phyloP scores from a whole-genome alignment of 1,140 invertebrate species.

The Chironomus striatipennis region DNA sequence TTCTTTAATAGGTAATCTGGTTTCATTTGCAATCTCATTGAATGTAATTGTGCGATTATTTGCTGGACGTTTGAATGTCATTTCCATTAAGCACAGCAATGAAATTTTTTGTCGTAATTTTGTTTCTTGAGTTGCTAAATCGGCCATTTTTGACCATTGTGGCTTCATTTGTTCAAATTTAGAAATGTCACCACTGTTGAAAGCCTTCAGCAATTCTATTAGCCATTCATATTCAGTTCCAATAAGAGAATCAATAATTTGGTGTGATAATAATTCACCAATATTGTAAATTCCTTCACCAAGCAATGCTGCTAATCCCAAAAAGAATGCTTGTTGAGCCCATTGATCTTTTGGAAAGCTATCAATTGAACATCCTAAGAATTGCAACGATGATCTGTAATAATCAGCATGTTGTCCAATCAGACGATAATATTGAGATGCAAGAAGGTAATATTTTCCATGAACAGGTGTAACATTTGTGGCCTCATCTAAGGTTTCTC shows the following conservation, averaged over 20 bases:
- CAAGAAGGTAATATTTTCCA: conserved; percentile 89
- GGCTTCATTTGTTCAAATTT: conserved; percentile 75
- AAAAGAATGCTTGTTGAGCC: conserved; percentile 77
- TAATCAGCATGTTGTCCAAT: conserved; percentile 49
- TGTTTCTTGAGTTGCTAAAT: conserved; percentile 76
- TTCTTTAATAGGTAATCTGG: conserved; percentile 70
- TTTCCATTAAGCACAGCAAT: conserved; percentile 93
- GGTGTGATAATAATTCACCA: conserved; percentile 92
- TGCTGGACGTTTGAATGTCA: conserved; percentile 65
- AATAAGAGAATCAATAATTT: conserved; percentile 78
- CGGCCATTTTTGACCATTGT: conserved; percentile 73
- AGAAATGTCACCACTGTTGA: conserved; percentile 84
- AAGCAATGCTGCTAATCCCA: conserved; percentile 86
- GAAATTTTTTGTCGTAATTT: conserved; percentile 88
- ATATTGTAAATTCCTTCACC: conserved; percentile 97
- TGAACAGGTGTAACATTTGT: conserved; percentile 91
- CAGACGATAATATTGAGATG: conserved; percentile 77
- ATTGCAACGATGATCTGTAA: conserved; percentile 90
- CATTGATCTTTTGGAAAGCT: conserved; percentile 53
- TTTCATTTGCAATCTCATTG: conserved; percentile 79
- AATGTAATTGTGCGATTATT: conserved; percentile 77
- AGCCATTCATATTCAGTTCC: conserved; percentile 81
- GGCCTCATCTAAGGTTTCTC: conserved; percentile 75
- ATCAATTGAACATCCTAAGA: conserved; percentile 85
- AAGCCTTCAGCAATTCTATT: conserved; percentile 80